Evolutionary conservation across 64 coral and sea anemone species (phyloP).

Genomic region (Acropora tenuis): DNA sequence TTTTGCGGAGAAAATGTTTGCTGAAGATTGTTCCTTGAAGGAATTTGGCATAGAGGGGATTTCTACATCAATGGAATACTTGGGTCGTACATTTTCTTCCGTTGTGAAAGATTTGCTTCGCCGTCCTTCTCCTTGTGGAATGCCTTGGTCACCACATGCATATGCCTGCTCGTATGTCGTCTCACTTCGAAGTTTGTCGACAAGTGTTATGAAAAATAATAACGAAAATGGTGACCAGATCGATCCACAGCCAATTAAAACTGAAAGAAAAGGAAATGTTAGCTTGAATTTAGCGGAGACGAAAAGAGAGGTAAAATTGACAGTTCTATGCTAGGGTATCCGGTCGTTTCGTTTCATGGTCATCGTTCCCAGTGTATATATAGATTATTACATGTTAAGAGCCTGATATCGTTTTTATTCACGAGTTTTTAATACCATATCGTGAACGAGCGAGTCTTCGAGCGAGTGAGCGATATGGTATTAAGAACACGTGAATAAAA

Average conservation of each 20-base stretch:
- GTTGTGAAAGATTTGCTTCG: background rate
- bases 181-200: background rate
- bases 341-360: background rate
- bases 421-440: too few species aligned
- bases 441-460: too few species aligned
- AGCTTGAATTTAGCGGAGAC: constrained; percentile 2
- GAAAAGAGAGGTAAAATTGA: constrained; percentile 14
- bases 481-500: too few species aligned
- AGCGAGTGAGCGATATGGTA: too few species aligned
- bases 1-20: background rate
- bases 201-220: background rate
- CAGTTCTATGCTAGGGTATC: background rate
- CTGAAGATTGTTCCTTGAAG: background rate
- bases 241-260: background rate
- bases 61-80: background rate
- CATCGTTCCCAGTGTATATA: too few species aligned
- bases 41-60: background rate
- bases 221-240: background rate
- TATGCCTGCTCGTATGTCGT: background rate
- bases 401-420: too few species aligned
- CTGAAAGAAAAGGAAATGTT: background rate
- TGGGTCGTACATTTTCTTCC: background rate
- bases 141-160: background rate
- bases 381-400: too few species aligned
- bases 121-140: background rate